Evolutionary conservation across 1,140 invertebrate genomes (phyloP), one percentile per base, ranked within the genome.

Genomic region (Acromyrmex heyeri): DNA sequence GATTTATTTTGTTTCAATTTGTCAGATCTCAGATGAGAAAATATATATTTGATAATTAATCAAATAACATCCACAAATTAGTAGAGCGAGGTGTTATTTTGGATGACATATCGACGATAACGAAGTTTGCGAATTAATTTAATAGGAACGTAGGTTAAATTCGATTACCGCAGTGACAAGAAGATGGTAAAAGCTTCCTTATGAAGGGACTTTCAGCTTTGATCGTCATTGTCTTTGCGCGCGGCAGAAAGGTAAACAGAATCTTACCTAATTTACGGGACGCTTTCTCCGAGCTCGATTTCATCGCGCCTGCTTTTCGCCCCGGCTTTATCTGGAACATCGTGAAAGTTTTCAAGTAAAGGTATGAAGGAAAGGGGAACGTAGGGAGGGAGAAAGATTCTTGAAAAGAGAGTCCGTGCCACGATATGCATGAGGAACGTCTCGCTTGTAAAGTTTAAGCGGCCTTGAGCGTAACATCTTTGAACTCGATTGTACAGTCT

Each of bases 241-340:
- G 64, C 30, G 10, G 78, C 34, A 10, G 65, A 81, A 81, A 81
- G 78, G 65, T 70, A 81, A 81, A 81, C 78, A 81, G 78, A 81
- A 81, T 81, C 65, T 81, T 72, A 81, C 78, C 78, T 67, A 81
- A 81, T 81, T 81, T 81, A 70, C 65, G 78, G 24, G 50, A 70
- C 21, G 78, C 65, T 81, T 81, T 72, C 78, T 59, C 78, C 78
- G 50, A 34, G 78, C 65, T 81, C 50, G 78, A 81, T 81, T 81
- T 81, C 64, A 72, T 72, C 65, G 65, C 21, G 77, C 16, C 64
- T 72, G 78, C 65, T 72, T 81, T 81, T 57, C 65, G 50, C 34
- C 30, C 21, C 30, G 50, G 34, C 78, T 81, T 81, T 81, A 81
- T 57, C 50, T 53, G 57, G 48, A 62, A 38, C 77, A 21, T 72